Evolutionary conservation across 2,113 vertebrate species (phyloP).

Genomic region (Archilochus colubris): DNA sequence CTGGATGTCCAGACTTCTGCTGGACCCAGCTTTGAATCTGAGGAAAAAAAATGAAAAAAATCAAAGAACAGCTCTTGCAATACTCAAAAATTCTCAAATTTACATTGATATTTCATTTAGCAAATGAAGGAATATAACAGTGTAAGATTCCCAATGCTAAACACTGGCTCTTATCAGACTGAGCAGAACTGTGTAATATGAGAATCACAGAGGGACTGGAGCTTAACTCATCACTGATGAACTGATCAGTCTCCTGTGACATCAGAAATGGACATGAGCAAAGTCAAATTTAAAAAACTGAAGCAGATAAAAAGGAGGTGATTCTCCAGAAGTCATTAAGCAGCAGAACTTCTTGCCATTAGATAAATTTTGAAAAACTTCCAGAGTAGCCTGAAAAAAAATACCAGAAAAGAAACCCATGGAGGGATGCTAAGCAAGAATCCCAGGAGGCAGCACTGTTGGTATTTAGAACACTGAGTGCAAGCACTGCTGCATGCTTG

Average conservation of each 20-base stretch:
- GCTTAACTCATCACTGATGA: neutral
- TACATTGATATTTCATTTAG: neutral
- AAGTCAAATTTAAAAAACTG: neutral
- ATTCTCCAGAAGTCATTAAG: neutral
- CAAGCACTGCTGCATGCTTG: neutral
- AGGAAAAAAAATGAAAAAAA: conserved; percentile 2
- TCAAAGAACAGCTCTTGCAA: neutral
- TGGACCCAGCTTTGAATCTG: conserved; percentile 95
- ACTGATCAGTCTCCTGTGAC: neutral
- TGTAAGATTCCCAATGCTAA: neutral
- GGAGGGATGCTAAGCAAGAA: neutral
- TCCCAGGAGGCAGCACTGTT: fast-evolving
- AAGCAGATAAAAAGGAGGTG: neutral
- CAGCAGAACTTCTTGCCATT: neutral
- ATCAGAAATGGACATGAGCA: neutral
- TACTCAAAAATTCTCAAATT: neutral
- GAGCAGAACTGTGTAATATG: neutral
- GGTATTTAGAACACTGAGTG: neutral
- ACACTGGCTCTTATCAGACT: neutral
- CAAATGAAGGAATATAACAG: neutral
- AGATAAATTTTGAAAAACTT: neutral
- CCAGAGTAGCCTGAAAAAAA: neutral
- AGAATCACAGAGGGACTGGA: neutral
- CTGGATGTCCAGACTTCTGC: conserved; percentile 99
- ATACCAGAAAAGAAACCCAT: neutral